Evolutionary conservation across 2,113 vertebrate genomes (phyloP), one percentile per base, ranked within the genome.

Genomic region (Cryptotis parvus): DNA sequence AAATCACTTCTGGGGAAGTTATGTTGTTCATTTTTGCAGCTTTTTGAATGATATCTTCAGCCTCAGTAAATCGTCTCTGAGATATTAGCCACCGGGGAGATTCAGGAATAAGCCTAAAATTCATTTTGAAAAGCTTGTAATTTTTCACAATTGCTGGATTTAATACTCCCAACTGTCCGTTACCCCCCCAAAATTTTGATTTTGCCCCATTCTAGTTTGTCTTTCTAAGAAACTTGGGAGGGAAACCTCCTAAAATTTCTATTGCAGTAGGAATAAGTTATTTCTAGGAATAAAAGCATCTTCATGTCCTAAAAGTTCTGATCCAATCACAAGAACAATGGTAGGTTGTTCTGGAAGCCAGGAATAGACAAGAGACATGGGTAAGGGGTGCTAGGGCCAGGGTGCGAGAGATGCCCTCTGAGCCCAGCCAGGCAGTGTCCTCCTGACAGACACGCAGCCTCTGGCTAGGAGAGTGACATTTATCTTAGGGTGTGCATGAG

Each of bases 11-110:
- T 0, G 99, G 99, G 9, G 94, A 95, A 15, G 97, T 73, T 3
- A 98, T 45, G 0, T 97, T 96, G 94, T 99, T 99, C 91, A 91
- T 98, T 96, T 97, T 97, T 41, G 99, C 99, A 90, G 99, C 99
- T 9, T 97, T 97, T 96, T 37, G 98, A 90, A 99, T 95, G 92
- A 99, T 98, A 33, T 65, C 96, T 96, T 99, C 99, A 41, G 99
- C 99, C 87, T 99, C 99, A 84, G 95, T 65, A 12, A 98, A 96
- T 96, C 98, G 98, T 76, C 98, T 98, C 95, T 98, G 98, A 93
- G 98, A 98, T 78, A 99, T 97, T 89, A 99, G 97, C 99, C 99
- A 99, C 24, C 99, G 98, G 61, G 99, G 99, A 91, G 99, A 99
- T 96, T 99, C 99, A 73, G 99, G 99, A 96, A 99, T 98, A 94